Evolutionary conservation across 2,113 vertebrate genomes (phyloP).

Genomic region (Lampris megalopsis): DNA sequence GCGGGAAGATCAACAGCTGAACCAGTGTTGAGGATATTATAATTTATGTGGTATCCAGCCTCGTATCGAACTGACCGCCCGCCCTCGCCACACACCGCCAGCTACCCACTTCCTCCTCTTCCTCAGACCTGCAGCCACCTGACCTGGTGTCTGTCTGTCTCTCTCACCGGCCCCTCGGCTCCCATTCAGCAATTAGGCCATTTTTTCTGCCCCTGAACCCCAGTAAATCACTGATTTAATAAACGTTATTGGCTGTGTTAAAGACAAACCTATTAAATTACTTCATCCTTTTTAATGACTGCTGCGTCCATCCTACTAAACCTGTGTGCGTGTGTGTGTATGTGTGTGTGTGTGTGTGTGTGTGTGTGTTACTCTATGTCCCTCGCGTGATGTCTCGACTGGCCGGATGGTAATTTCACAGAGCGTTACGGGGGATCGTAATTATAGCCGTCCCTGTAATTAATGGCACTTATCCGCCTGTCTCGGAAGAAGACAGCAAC

Average conservation of each 20-base stretch:
- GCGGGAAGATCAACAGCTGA: too few species aligned
- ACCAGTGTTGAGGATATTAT: too few species aligned
- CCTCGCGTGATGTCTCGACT: conserved; percentile 26
- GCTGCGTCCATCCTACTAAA: not conserved
- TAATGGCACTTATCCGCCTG: conserved; percentile 64
- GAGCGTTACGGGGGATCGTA: conserved; percentile 44
- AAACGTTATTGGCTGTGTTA: conserved; percentile 34
- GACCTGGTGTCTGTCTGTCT: conserved; percentile 21
- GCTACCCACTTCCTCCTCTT: not conserved
- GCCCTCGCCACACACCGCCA: not conserved
- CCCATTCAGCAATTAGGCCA: conserved; percentile 29
- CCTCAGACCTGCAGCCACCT: not conserved
- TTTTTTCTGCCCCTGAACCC: conserved; percentile 34
- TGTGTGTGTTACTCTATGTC: not conserved
- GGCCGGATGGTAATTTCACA: conserved; percentile 48
- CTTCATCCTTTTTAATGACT: conserved; percentile 28
- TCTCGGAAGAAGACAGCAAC: conserved; percentile 51
- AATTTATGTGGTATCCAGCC: too few species aligned
- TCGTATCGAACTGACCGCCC: too few species aligned
- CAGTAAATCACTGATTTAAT: conserved; percentile 46
- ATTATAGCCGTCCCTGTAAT: conserved; percentile 77
- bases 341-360: conserved; percentile 6
- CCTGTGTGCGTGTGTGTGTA: not conserved
- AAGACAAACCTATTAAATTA: conserved; percentile 44
- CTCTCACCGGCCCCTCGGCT: conserved; percentile 4